Base-by-base conservation (phyloP, 2,797 vertebrate genomes). In the Microchirus variegatus region DNA sequence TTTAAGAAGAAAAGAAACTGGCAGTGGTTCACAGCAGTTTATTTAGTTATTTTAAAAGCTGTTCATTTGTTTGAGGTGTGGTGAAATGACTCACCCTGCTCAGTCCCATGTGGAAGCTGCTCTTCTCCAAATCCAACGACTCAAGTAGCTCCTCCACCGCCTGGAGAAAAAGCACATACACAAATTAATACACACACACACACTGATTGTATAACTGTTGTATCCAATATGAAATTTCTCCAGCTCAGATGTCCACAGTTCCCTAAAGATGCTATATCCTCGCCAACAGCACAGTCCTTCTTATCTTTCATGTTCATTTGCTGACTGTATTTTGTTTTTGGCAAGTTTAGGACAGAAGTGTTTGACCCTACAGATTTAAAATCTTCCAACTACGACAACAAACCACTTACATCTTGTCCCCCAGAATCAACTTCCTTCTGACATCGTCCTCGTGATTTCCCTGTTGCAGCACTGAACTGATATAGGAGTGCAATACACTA, bases 121-220 rank as follows among this genome's bases (percentile, higher is more conserved):
- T 98, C 87, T 96, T 97, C 89, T 99, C 97, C 87, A 98, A 90
- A 70, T 99, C 98, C 94, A 99, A 82, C 0, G 95, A 96, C 82
- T 99, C 97, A 89, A 99, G 88, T 15, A 99, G 94, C 81, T 99
- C 98, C 77, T 99, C 98, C 74, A 95, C 97, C 0, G 97, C 98
- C 98, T 99, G 88, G 58, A 73, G n/a, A 42, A 59, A 76, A 78
- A 35, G 78, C 58, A 69, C 52, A 80, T 4, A 75, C 52, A 77
- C 53, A 74, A 16, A 73, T 41, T 69, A 10, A 38, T 11, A 42
- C 13, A 41, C 14, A 41, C 48, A 56, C 15, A 63, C 60, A 69
- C 50, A 63, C 54, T 19, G 22, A 26, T 5, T 26, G 26, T 26
- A 26, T 26, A 26, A 31, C 31, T 3, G 31, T 31, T 31, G 31